These are phyloP conservation scores for Paramormyrops hopkinsi DNA, from an alignment of 2,797 vertebrate species.

Conservation along the genomic window DNA sequence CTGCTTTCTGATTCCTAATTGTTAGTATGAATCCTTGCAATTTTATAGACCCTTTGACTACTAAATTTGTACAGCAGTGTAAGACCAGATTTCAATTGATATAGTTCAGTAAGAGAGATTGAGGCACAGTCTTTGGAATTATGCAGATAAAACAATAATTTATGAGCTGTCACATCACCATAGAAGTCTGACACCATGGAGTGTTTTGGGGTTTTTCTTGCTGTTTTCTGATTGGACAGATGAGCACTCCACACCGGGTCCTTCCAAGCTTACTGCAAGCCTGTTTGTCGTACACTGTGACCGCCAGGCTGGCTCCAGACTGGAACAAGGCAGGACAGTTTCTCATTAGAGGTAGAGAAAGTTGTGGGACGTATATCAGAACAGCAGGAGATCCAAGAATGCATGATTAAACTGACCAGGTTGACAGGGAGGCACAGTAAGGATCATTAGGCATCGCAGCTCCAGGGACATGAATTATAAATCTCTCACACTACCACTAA, in stretches of 20 bases:
- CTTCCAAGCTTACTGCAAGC: slow-evolving; percentile 66
- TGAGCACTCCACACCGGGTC: slow-evolving; percentile 59
- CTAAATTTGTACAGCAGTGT: neutral
- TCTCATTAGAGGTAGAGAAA: slow-evolving; percentile 67
- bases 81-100: neutral
- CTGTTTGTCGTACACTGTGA: slow-evolving; percentile 77
- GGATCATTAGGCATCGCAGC: neutral
- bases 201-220: slow-evolving; percentile 5
- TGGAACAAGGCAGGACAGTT: slow-evolving; percentile 83
- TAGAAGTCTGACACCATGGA: neutral
- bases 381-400: neutral
- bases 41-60: neutral
- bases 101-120: neutral
- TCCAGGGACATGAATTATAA: neutral
- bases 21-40: neutral
- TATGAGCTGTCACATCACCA: neutral
- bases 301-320: slow-evolving; percentile 65
- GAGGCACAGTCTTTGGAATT: neutral
- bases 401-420: neutral
- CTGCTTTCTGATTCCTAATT: neutral
- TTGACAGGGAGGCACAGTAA: neutral
- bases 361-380: neutral
- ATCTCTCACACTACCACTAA: neutral
- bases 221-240: slow-evolving; percentile 42
- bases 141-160: neutral